A percentile compares a stretch with the other conserved stretches of the same genome.
These are phyloP conservation scores for Myripristis jacobus DNA, from an alignment of 2,797 vertebrate genomes.

Conservation along the genomic window DNA sequence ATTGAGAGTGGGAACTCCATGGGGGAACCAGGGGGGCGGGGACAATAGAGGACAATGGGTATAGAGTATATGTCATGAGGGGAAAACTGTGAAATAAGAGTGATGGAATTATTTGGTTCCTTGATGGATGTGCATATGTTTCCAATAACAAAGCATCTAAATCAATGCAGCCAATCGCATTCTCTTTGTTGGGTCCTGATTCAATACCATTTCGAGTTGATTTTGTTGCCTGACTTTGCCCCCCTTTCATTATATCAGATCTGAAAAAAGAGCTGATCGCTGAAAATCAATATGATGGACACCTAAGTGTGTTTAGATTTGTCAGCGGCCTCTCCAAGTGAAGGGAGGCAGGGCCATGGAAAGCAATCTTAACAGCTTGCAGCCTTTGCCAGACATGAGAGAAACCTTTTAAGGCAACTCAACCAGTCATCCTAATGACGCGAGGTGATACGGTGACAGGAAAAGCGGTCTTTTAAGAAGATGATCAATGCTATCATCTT, in stretches of 20 bases:
- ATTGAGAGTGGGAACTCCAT: conserved; percentile 41
- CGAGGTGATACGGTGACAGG: conserved; percentile 70
- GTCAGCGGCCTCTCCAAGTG: conserved; percentile 37
- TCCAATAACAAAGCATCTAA: conserved; percentile 44
- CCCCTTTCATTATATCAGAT: conserved; percentile 35
- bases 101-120: conserved; percentile 62
- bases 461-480: conserved; percentile 74
- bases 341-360: conserved; percentile 32
- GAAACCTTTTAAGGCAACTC: conserved; percentile 78
- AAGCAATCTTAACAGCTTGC: conserved; percentile 45
- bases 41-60: conserved; percentile 59
- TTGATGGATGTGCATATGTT: conserved; percentile 67
- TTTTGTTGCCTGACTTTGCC: conserved; percentile 21
- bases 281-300: conserved; percentile 46
- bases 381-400: conserved; percentile 42
- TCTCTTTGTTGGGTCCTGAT: conserved; percentile 15
- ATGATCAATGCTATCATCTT: conserved; percentile 83
- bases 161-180: conserved; percentile 30
- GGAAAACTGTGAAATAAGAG: conserved; percentile 23
- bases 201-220: conserved; percentile 18
- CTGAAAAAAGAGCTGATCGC: conserved; percentile 24
- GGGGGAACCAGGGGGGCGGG: conserved; percentile 34
- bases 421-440: conserved; percentile 66
- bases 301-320: conserved; percentile 45
- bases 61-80: conserved; percentile 51